Percentiles rank a stretch among this genome's conserved stretches.
These are phyloP conservation scores for Agonopterix arenella DNA, from an alignment of 2,888 invertebrate genomes.

Conservation along the genomic window DNA sequence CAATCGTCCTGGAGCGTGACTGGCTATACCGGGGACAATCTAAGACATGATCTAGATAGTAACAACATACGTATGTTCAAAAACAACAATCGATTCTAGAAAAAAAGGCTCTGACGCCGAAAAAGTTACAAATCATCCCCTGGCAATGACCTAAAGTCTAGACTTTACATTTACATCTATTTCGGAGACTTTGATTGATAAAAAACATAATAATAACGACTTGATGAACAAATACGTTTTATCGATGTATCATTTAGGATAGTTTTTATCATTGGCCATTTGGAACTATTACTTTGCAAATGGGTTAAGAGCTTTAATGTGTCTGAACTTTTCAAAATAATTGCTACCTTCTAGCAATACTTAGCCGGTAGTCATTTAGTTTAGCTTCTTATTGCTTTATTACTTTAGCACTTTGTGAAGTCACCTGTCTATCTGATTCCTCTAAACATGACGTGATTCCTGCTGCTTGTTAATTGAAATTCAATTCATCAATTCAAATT, in stretches of 20 bases:
- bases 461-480: slow-evolving; percentile 6
- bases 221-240: slow-evolving; percentile 52
- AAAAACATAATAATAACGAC: slow-evolving; percentile 52
- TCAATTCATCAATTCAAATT: slow-evolving; percentile 18
- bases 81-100: slow-evolving; percentile 59
- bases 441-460: neutral
- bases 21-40: slow-evolving; percentile 62
- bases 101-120: slow-evolving; percentile 26
- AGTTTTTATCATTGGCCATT: slow-evolving; percentile 46
- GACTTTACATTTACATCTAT: slow-evolving; percentile 38
- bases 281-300: slow-evolving; percentile 49
- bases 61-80: slow-evolving; percentile 52
- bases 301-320: slow-evolving; percentile 39
- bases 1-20: slow-evolving; percentile 63
- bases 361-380: slow-evolving; percentile 38
- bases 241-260: slow-evolving; percentile 20
- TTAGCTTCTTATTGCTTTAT: slow-evolving; percentile 31
- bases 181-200: slow-evolving; percentile 16
- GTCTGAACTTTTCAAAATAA: slow-evolving; percentile 41
- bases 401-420: slow-evolving; percentile 16
- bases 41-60: slow-evolving; percentile 69
- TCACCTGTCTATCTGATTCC: neutral
- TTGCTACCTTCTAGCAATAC: slow-evolving; percentile 40
- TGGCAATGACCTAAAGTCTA: slow-evolving; percentile 65
- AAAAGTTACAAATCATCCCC: slow-evolving; percentile 71